Conservation (phyloP, 2,888 invertebrate genomes). For the Apocheima hispidaria region DNA sequence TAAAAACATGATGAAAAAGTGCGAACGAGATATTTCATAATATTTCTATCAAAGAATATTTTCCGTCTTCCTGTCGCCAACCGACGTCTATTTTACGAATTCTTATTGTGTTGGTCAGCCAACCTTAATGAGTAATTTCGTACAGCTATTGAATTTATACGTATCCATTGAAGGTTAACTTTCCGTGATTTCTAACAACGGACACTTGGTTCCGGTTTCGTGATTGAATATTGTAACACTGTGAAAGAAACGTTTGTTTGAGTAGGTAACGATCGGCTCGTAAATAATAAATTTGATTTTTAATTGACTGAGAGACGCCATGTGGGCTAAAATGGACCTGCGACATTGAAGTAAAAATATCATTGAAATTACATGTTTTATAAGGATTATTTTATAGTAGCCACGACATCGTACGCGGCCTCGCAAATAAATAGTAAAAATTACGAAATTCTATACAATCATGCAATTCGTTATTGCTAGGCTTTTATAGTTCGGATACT, state of each 20-base stretch:
- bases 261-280: background rate
- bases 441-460: too few relatives aligned
- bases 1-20: too few relatives aligned
- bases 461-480: too few relatives aligned
- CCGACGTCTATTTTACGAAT: background rate
- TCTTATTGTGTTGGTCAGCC: background rate
- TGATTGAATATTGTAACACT: conserved; percentile 8
- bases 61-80: background rate
- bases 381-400: too few relatives aligned
- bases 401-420: too few relatives aligned
- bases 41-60: background rate
- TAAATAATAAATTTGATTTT: background rate
- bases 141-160: conserved; percentile 2
- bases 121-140: conserved; percentile 1
- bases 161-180: background rate
- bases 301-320: conserved; percentile 4
- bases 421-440: too few relatives aligned
- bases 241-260: conserved; percentile 1
- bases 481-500: too few relatives aligned
- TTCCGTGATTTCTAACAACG: conserved; percentile 37
- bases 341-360: background rate
- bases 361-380: background rate
- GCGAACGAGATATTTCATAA: background rate
- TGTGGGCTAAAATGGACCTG: background rate
- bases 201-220: background rate